Evolutionary conservation across 2,113 vertebrate genomes (phyloP).

Genomic region (Mellivora capensis): DNA sequence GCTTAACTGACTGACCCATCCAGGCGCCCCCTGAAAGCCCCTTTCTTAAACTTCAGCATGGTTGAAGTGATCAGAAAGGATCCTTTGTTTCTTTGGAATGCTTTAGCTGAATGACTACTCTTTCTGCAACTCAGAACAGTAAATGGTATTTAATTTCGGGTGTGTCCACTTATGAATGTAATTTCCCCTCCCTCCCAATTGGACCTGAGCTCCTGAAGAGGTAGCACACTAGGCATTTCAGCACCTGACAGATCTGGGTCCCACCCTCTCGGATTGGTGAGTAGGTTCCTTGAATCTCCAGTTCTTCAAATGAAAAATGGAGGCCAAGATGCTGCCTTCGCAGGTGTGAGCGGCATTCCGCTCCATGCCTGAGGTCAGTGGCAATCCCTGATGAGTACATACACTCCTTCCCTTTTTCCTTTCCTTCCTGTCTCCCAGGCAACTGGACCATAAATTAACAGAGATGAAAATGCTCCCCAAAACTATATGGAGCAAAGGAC

Average conservation of each 20-base stretch:
- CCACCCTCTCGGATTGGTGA: not conserved
- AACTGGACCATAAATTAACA: not conserved
- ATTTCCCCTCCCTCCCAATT: not conserved
- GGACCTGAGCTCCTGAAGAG: not conserved
- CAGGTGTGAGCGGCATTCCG: not conserved
- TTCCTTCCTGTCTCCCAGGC: not conserved
- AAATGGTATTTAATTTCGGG: not conserved
- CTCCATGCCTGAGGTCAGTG: not conserved
- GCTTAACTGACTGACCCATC: not conserved
- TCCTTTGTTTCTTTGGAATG: not conserved
- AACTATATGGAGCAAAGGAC: not conserved
- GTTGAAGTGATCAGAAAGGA: not conserved
- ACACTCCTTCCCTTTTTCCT: not conserved
- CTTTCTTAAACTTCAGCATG: not conserved
- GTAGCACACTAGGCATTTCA: not conserved
- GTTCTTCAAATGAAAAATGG: not conserved
- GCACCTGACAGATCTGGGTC: not conserved
- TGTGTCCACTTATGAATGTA: not conserved
- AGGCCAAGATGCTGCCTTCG: not conserved
- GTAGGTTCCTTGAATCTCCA: not conserved
- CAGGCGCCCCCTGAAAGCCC: not conserved
- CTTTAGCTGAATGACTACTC: not conserved
- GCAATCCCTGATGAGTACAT: not conserved
- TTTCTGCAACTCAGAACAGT: not conserved
- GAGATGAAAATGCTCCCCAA: not conserved